A percentile compares a stretch with the other conserved stretches of the same genome.
Conservation (phyloP, 2,888 invertebrate genomes). For the Ectobius pallidus region DNA sequence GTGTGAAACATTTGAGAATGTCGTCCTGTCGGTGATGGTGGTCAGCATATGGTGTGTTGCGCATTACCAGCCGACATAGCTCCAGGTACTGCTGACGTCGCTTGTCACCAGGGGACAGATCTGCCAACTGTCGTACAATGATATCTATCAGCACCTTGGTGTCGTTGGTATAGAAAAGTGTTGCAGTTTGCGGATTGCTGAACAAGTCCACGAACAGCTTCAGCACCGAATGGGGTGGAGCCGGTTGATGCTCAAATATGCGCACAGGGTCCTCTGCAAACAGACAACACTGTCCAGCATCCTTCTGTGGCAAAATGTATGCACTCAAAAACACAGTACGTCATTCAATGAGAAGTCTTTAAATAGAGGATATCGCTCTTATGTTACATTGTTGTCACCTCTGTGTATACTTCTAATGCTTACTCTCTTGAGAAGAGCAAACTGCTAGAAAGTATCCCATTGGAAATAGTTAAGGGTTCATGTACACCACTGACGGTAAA, state of each 20-base stretch:
- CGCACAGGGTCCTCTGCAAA: slow-evolving; percentile 83
- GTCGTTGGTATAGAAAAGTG: slow-evolving; percentile 93
- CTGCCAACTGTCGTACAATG: slow-evolving; percentile 86
- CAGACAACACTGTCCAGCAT: no score
- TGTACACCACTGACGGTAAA: no score
- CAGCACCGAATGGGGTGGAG: slow-evolving; percentile 82
- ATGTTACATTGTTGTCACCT: no score
- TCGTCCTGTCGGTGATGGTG: slow-evolving; percentile 83
- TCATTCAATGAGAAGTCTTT: no score
- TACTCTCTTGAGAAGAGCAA: no score
- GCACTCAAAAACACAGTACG: no score
- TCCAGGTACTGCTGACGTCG: slow-evolving; percentile 78
- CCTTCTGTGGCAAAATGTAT: no score
- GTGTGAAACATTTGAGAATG: slow-evolving; percentile 81
- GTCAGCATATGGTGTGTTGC: slow-evolving; percentile 80
- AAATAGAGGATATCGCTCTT: no score
- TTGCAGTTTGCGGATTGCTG: slow-evolving; percentile 76
- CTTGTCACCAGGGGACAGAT: slow-evolving; percentile 88
- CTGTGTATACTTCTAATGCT: no score
- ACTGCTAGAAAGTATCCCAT: no score
- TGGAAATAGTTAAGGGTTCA: no score
- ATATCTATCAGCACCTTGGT: slow-evolving; percentile 93
- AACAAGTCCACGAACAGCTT: slow-evolving; percentile 90
- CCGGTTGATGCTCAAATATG: slow-evolving; percentile 81
- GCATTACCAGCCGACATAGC: slow-evolving; percentile 78